Base-by-base conservation (phyloP, 2,888 invertebrate genomes). In the Megamerina dolium region DNA sequence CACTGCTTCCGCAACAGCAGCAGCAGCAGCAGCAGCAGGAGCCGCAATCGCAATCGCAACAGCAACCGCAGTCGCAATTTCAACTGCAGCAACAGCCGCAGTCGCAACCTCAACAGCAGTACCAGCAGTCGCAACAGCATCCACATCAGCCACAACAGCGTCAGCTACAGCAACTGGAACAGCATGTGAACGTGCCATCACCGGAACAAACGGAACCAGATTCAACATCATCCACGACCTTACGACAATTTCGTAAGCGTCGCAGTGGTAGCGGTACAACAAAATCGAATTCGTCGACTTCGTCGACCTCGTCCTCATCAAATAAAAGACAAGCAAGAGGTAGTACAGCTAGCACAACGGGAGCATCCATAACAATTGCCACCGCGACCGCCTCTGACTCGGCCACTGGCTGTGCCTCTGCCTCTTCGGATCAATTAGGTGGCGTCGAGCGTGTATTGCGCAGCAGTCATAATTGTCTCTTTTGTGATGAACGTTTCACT, bases 201-300 rank as follows among this genome's bases (percentile, higher is more conserved):
- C 64, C 63, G n/a, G 63, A 64, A 45, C 65, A 65, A 55, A 63
- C 66, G 12, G 65, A 65, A 47, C 66, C 65, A 37, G 65, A 65
- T 35, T 66, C 66, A 16, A 52, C 52, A 9, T 52, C 52, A 5
- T 63, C 66, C 17, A 65, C 63, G 6, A 64, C 64, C 10, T 41
- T 65, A 45, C 58, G 65, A 5, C 63, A 63, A 21, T 65, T 59
- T 42, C 65, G 65, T 4, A 65, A 63, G 30, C 61, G 59, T 30
- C 54, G 56, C 41, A 10, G 8, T 23, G 6, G 8, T 23, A 14
- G 9, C 9, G 18, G 23, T n/a, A 26, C 37, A 14, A n/a, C 14
- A 6, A 42, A 42, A 36, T 42, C 18, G 17, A 31, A 40, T 6
- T 32, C 41, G 6, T 26, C 35, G 4, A 21, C 20, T 9, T 29